Base-by-base conservation (phyloP, 2,113 vertebrate genomes). In the Probosciger aterrimus region DNA sequence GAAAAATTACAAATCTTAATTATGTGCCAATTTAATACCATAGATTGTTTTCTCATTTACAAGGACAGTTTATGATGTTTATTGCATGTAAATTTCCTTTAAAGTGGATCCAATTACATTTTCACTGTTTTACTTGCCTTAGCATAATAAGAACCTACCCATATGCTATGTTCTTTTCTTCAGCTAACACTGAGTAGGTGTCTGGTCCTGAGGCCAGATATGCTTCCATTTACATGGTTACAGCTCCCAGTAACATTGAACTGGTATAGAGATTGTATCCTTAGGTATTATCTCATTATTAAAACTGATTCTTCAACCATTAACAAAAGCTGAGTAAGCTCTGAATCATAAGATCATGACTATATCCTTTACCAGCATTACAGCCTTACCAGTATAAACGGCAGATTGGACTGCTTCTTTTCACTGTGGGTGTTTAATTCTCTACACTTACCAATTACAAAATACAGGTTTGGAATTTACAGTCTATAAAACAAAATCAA, bases 291-390 rank as follows among this genome's bases (percentile, higher is more conserved):
- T 86, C 43, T 89, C 47, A 68, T 84, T 84, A 86, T 87, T 95
- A 82, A 93, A 96, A 71, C 62, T 82, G 76, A 86, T 86, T 79
- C 82, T 46, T 15, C 4, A 17, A 93, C 31, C 15, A 31, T 75
- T 96, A 96, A 93, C 35, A 62, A 79, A 92, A 88, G 57, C 73
- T 92, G 71, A 92, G 44, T 82, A 74, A 94, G 80, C 14, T 6
- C 73, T 90, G 86, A 93, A 65, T 93, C 57, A 41, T 79, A 78
- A 90, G 24, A 75, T 94, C 60, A 37, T 75, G 41, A 37, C 47
- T 76, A 2, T 44, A 69, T 69, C 73, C 74, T 89, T 84, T 65
- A 82, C 65, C 57, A 87, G 59, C 77, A 87, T 96, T 95, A 88
- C 81, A 91, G 18, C 73, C 92, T 82, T 92, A 76, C 83, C 88